Percentiles rank a stretch among this genome's conserved stretches.
phyloP scores from a whole-genome alignment of 2,888 invertebrate species.

The Torymus auratus region DNA sequence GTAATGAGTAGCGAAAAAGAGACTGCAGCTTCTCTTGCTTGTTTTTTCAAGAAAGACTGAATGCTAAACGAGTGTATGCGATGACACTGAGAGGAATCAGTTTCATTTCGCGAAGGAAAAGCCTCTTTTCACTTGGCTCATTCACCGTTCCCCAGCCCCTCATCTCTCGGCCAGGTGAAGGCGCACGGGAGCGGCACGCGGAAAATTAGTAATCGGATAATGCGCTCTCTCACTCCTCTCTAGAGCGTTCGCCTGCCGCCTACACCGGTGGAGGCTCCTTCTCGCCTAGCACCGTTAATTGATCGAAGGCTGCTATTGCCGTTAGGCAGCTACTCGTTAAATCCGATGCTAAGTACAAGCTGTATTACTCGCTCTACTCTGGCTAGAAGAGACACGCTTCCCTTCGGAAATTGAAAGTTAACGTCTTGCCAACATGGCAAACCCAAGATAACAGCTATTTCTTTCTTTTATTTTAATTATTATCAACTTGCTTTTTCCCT shows the following conservation, averaged over 20 bases:
- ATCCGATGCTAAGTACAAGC: conserved; percentile 47
- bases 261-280: neutral
- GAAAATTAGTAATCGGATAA: conserved; percentile 57
- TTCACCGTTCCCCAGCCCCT: too few species aligned
- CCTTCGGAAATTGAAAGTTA: conserved; percentile 47
- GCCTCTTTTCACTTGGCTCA: neutral
- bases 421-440: neutral
- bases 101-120: neutral
- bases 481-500: too few species aligned
- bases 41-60: too few species aligned
- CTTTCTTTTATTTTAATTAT: too few species aligned
- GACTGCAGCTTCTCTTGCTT: too few species aligned
- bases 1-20: too few species aligned
- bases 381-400: neutral
- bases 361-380: conserved; percentile 1
- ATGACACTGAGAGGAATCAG: too few species aligned
- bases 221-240: conserved; percentile 2
- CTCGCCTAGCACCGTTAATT: conserved; percentile 25
- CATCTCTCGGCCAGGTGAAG: neutral
- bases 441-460: too few species aligned
- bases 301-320: conserved; percentile 46
- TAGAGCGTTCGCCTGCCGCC: neutral
- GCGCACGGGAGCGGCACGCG: conserved; percentile 15
- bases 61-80: too few species aligned
- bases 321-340: conserved; percentile 52